Base-by-base conservation (phyloP, 2,888 invertebrate genomes). In the Macaria notata region DNA sequence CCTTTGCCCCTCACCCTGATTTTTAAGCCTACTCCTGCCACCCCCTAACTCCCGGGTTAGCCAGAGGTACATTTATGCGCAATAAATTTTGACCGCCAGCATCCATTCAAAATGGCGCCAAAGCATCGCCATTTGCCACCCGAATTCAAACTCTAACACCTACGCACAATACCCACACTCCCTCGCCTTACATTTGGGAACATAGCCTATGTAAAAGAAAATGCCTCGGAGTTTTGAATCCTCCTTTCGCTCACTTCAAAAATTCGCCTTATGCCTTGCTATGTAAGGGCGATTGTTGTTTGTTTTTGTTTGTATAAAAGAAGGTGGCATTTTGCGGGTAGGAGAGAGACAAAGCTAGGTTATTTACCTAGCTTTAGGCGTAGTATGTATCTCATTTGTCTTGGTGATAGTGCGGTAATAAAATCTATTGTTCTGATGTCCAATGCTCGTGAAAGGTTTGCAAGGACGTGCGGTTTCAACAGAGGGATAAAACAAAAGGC, bases 41-140 rank as follows among this genome's bases (percentile, higher is more conserved):
- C 83, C 86, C 87, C 80, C 85, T 87, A 88, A 88, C 88, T 77
- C 87, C 89, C 88, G 87, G 88, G 89, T 90, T 91, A 90, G 90
- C 88, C 86, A 76, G 88, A 88, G 89, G 84, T 90, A 89, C 91
- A 89, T 90, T 91, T 91, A 91, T 90, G 90, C 89, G 86, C 90
- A 89, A 91, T 91, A 91, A 91, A 91, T 91, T 91, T 90, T 88
- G 88, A 88, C 88, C 87, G 83, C 83, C 81, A 69, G 72, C 78
- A 72, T 76, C 78, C 77, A 75, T 73, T 69, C 80, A 78, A 84
- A 89, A 88, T 81, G 84, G 75, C 84, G 70, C 78, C 76, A 85
- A 73, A 78, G 66, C 84, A 57, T 47, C 51, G 42, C 46, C 56
- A 48, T 29, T 54, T 39, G 54, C 44, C 62, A 65, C 46, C n/a